Evolutionary conservation across 2,797 vertebrate species (phyloP), one percentile per base, ranked within the genome.

Genomic region (Epinephelus malabaricus): DNA sequence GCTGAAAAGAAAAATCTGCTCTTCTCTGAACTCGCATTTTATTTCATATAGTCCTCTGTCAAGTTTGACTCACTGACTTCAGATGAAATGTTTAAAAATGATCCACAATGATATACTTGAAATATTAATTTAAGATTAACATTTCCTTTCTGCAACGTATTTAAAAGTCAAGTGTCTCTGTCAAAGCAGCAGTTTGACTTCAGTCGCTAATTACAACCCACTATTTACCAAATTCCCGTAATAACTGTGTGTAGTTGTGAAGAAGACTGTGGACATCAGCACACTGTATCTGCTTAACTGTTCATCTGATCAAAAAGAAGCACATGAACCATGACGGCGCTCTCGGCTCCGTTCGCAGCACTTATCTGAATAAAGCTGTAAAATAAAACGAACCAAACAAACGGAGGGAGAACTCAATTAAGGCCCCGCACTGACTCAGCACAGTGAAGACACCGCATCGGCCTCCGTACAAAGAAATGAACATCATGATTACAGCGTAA

Each of bases 341-440:
- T 21, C 53, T 27, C 27, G 1, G 58, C 30, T 65, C 49, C n/a
- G 7, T 49, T 73, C 66, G 13, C 50, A 58, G 55, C 81, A 55
- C 71, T 82, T 76, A 55, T 60, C 54, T 46, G 14, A 69, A 67
- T 19, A 51, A 61, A 83, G 59, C 69, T 53, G 72, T 15, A 40
- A 69, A 68, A 82, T 19, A 77, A 76, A 84, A 73, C 1, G 5
- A 80, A 58, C 23, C 55, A 79, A 85, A 79, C 69, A 81, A 75
- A 54, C 59, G 7, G 73, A 30, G 34, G 40, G 53, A 73, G 49
- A 85, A 83, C 63, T 76, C 47, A 40, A 76, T 79, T 40, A 45
- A 68, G 19, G 27, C 18, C 10, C 13, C 17, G 0, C 1, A 47
- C 81, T 38, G 83, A 82, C 34, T 86, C 85, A 72, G 85, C 85